Evolutionary conservation across 2,113 vertebrate species (phyloP).

Genomic region (Tenrec ecaudatus): DNA sequence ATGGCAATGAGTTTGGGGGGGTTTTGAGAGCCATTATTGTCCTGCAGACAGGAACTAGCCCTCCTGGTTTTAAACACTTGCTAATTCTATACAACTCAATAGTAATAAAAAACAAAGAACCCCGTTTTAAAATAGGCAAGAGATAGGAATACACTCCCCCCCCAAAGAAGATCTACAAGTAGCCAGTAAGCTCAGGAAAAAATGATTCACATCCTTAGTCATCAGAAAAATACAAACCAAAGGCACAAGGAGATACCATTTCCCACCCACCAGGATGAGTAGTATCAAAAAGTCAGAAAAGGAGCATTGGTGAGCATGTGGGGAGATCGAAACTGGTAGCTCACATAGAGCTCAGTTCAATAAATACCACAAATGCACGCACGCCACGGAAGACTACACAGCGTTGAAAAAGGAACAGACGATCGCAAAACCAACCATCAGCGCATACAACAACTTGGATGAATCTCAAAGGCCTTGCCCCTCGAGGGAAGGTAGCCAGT

Average conservation of each 20-base stretch:
- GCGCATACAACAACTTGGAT: accelerated
- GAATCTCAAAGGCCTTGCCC: neutral
- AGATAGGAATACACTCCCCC: neutral
- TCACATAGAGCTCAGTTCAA: neutral
- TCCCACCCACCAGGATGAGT: neutral
- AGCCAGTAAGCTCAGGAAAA: neutral
- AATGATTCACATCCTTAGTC: neutral
- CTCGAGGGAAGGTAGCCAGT: neutral
- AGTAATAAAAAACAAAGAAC: neutral
- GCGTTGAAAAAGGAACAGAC: neutral
- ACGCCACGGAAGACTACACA: neutral
- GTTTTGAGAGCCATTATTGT: neutral
- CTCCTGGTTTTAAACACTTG: neutral
- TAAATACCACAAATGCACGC: accelerated
- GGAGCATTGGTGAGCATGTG: neutral
- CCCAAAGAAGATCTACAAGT: neutral
- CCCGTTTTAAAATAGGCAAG: neutral
- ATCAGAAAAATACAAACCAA: neutral
- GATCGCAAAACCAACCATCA: too few relatives aligned
- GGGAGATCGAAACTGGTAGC: neutral
- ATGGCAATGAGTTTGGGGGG: too few relatives aligned
- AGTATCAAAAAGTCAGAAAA: neutral
- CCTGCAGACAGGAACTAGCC: neutral
- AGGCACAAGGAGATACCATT: neutral
- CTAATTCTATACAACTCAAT: neutral